These are phyloP conservation scores for Rhogogaster chlorosoma DNA, from an alignment of 2,888 invertebrate genomes.

Conservation along the genomic window DNA sequence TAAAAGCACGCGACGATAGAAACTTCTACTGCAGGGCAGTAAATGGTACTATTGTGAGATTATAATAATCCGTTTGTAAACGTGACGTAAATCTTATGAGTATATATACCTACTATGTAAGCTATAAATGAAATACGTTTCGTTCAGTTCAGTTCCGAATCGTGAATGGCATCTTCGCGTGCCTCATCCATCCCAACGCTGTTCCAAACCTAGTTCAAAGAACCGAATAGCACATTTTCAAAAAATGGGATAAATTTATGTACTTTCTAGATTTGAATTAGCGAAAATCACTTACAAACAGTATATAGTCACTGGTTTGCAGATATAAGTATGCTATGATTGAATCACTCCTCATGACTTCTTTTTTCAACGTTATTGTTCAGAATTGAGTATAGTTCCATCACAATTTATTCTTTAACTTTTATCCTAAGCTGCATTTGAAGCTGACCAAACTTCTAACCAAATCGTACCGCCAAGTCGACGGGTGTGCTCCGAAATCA, in stretches of 20 bases:
- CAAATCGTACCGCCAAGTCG: too few species aligned
- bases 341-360: too few species aligned
- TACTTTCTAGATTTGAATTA: too few species aligned
- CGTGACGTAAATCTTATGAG: neutral
- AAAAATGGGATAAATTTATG: neutral
- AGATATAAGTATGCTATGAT: too few species aligned
- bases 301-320: too few species aligned
- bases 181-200: neutral
- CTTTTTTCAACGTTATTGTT: too few species aligned
- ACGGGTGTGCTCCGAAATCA: too few species aligned
- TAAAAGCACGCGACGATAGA: neutral
- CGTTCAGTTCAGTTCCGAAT: neutral
- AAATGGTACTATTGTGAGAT: neutral
- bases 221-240: neutral
- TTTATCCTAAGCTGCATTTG: too few species aligned
- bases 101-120: neutral
- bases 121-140: constrained; percentile 9
- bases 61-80: constrained; percentile 1
- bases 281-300: too few species aligned
- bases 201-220: neutral
- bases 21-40: neutral
- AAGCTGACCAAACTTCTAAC: too few species aligned
- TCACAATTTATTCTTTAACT: too few species aligned
- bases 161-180: neutral
- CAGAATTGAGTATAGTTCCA: too few species aligned